Conservation (phyloP, 2,888 invertebrate species). For the Thymelicus acteon region DNA sequence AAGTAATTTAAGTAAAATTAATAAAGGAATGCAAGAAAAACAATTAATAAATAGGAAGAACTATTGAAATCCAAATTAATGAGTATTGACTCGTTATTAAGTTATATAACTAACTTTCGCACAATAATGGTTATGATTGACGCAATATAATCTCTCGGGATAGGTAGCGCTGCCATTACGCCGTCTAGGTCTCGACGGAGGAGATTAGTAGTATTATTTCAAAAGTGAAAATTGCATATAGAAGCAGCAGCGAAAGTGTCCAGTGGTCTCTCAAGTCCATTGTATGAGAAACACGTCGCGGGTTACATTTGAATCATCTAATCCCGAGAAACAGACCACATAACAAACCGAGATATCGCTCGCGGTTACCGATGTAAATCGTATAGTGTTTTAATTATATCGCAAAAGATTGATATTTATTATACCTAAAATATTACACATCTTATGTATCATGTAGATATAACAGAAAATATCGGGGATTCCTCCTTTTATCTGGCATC, state of each 20-base stretch:
- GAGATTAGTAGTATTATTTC: conserved; percentile 50
- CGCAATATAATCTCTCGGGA: conserved; percentile 52
- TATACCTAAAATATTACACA: no score
- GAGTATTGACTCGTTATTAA: neutral
- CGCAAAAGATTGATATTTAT: conserved; percentile 21
- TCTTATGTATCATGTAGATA: no score
- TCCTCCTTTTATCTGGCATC: no score
- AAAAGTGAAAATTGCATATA: conserved; percentile 79
- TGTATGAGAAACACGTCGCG: conserved; percentile 74
- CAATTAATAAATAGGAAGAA: neutral
- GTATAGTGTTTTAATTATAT: neutral
- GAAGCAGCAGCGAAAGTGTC: conserved; percentile 79
- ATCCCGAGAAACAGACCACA: conserved; percentile 50
- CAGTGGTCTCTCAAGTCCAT: conserved; percentile 64
- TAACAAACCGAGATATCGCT: conserved; percentile 43
- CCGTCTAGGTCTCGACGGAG: conserved; percentile 36
- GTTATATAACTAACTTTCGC: conserved; percentile 31
- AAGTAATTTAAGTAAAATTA: no score
- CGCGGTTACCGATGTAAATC: conserved; percentile 10
- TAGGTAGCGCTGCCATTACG: conserved; percentile 51
- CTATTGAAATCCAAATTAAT: neutral
- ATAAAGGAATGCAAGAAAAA: no score
- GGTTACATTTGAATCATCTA: conserved; percentile 61
- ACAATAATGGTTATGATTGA: conserved; percentile 42
- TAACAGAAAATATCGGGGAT: no score